These are phyloP conservation scores for Muraenolepis orangiensis DNA, from an alignment of 2,797 vertebrate genomes.

Conservation along the genomic window DNA sequence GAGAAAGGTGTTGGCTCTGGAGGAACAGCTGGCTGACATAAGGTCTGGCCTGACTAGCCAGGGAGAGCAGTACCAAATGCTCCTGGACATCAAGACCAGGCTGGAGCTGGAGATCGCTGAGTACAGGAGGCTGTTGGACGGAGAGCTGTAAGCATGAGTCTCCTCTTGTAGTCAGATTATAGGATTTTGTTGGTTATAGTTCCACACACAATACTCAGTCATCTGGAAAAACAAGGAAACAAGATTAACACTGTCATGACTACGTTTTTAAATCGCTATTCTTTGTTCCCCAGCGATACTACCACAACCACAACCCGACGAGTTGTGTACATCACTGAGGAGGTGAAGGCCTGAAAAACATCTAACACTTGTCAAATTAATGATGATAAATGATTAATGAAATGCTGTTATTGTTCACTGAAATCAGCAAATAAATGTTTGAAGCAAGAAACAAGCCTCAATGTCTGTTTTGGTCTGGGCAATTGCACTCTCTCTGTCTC, in stretches of 20 bases:
- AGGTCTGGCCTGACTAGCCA: constrained; percentile 67
- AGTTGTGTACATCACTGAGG: background rate
- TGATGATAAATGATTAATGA: too few relatives aligned
- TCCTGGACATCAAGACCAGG: constrained; percentile 75
- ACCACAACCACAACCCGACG: too few relatives aligned
- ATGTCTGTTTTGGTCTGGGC: background rate
- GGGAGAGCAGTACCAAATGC: constrained; percentile 71
- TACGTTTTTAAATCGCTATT: background rate
- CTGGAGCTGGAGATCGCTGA: constrained; percentile 81
- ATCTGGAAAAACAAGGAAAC: too few relatives aligned
- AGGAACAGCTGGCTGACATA: constrained; percentile 70
- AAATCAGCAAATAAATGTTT: background rate
- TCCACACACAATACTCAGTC: too few relatives aligned
- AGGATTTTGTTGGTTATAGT: too few relatives aligned
- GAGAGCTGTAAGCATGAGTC: constrained; percentile 44
- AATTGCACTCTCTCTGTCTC: background rate
- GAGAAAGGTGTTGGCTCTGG: constrained; percentile 54
- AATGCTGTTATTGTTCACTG: background rate
- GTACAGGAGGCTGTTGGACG: constrained; percentile 77
- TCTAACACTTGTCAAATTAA: too few relatives aligned
- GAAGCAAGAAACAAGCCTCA: background rate
- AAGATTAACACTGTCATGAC: background rate
- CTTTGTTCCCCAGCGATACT: background rate
- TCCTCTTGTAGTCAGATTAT: background rate
- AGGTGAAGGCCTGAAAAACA: background rate